These are phyloP conservation scores for Parasteatoda tepidariorum DNA, from an alignment of 1,140 invertebrate genomes.

Conservation along the genomic window DNA sequence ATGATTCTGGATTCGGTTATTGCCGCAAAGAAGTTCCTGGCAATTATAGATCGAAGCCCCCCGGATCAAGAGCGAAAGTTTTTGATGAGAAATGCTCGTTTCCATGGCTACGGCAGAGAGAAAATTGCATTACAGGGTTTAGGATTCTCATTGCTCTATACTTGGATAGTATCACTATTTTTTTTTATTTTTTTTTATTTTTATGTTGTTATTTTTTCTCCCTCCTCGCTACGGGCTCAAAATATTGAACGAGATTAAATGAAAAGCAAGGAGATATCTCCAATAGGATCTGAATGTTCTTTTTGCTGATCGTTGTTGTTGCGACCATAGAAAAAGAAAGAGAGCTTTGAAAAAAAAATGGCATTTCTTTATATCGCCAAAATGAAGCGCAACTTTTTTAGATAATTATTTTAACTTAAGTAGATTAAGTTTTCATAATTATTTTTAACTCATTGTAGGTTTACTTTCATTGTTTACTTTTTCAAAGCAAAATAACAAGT, in stretches of 20 bases:
- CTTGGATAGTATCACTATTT: background rate
- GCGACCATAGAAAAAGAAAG: too few relatives aligned
- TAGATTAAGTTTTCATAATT: too few relatives aligned
- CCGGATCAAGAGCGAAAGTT: slow-evolving; percentile 51
- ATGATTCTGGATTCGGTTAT: slow-evolving; percentile 56
- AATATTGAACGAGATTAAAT: slow-evolving; percentile 20
- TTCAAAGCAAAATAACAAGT: too few relatives aligned
- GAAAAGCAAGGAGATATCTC: too few relatives aligned
- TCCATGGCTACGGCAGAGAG: slow-evolving; percentile 12
- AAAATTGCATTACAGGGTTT: slow-evolving; percentile 53
- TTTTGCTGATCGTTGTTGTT: too few relatives aligned
- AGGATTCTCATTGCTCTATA: slow-evolving; percentile 35
- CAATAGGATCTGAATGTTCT: too few relatives aligned
- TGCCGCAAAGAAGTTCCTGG: slow-evolving; percentile 54
- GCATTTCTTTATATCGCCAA: too few relatives aligned
- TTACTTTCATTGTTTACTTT: too few relatives aligned
- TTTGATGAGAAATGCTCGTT: slow-evolving; percentile 55
- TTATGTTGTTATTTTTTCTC: slow-evolving; percentile 46
- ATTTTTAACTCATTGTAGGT: too few relatives aligned
- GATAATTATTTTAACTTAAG: too few relatives aligned
- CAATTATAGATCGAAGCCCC: slow-evolving; percentile 59
- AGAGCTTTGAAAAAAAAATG: too few relatives aligned
- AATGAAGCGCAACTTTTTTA: too few relatives aligned
- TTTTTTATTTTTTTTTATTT: slow-evolving; percentile 33
- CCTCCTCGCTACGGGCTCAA: slow-evolving; percentile 32